Evolutionary conservation across 1,140 invertebrate genomes (phyloP), one percentile per base, ranked within the genome.

Genomic region (Pseudachorutes palmiensis): DNA sequence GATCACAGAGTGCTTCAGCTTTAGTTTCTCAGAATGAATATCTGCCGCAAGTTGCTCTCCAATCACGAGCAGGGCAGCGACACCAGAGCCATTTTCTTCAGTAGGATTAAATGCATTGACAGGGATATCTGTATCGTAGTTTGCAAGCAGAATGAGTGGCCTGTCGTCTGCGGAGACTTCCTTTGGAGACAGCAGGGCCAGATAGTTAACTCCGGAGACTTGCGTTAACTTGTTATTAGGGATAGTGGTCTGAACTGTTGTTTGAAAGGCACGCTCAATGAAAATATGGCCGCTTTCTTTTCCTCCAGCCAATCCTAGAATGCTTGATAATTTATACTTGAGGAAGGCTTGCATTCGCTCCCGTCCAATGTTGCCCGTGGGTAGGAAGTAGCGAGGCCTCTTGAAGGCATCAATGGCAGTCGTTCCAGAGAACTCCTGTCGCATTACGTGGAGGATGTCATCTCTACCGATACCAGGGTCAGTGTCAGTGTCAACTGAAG

Each of bases 41-140:
- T 68, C 41, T 9, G 62, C 59, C 1, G 63, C 51, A 16, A 71
- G 22, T 9, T 32, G 22, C 16, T 65, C 51, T 1, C 45, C 45
- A 1, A 71, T 12, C 0, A 59, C 61, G 16, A 71, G 60, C 19
- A 71, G 45, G 16, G 66, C 70, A 16, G 45, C 67, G 5, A 68
- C 41, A 0, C 70, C 70, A 1, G 70, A 68, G 19, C 64, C 70
- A 58, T 71, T 65, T 29, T 67, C 65, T 9, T 64, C 57, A 5
- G 67, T 36, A 45, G 60, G 41, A 64, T 66, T 66, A 9, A 28
- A 22, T 31, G 32, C 32, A 3, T n/a, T 31, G 5, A 16, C 30
- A 24, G 5, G 12, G 9, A 24, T 55, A 49, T 69, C 60, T 22
- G 66, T 68, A 45, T 71, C 70, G 48, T 71, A 68, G 24, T 71